Evolutionary conservation across 2,888 invertebrate species (phyloP).

Genomic region (Folsomia candida): DNA sequence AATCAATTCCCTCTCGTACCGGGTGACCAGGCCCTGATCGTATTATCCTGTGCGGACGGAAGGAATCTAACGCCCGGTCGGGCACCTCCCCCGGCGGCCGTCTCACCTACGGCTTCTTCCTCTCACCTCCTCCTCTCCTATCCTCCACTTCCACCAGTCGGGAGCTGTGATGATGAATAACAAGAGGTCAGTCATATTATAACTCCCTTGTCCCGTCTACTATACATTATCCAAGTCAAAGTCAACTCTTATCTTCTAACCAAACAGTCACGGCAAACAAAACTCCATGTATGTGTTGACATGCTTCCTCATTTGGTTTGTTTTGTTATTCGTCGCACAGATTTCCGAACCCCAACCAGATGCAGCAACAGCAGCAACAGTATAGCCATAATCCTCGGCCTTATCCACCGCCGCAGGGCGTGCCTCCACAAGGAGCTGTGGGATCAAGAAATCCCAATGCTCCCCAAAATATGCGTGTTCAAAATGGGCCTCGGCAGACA

Average conservation of each 20-base stretch:
- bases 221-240: no score
- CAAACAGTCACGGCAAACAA: no score
- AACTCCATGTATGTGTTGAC: no score
- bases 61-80: not conserved
- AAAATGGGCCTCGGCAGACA: slow-evolving; percentile 33
- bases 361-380: slow-evolving; percentile 21
- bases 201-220: no score
- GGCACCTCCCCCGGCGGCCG: not conserved
- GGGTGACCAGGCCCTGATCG: no score
- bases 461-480: slow-evolving; percentile 32
- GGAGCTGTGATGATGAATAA: slow-evolving; percentile 14
- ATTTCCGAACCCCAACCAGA: slow-evolving; percentile 6
- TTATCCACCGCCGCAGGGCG: slow-evolving; percentile 29
- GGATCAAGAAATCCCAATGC: slow-evolving; percentile 33
- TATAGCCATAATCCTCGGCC: slow-evolving; percentile 20
- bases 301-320: no score
- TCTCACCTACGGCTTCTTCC: not conserved
- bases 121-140: not conserved
- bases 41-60: not conserved
- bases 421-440: slow-evolving; percentile 28
- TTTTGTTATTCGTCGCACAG: no score
- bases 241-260: no score
- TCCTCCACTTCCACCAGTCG: not conserved
- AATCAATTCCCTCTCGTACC: no score
- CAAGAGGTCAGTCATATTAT: slow-evolving; percentile 1